These are phyloP conservation scores for Craniophora ligustri DNA, from an alignment of 2,888 invertebrate species.

Conservation along the genomic window DNA sequence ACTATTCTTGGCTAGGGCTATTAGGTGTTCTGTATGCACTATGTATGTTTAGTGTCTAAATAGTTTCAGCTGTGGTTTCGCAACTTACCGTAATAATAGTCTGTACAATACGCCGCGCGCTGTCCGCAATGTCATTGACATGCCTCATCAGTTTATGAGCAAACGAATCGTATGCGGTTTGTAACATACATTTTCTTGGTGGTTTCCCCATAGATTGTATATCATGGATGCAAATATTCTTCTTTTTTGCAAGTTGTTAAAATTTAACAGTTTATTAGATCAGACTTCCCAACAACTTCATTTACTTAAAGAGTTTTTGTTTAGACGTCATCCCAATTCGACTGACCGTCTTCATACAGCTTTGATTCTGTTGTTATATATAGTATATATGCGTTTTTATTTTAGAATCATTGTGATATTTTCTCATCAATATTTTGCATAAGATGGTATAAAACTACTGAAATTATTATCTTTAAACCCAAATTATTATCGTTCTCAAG, in stretches of 20 bases:
- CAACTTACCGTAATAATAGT: slow-evolving; percentile 44
- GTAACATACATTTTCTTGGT: slow-evolving; percentile 43
- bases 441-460: not conserved
- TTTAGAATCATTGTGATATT: not conserved
- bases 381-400: not conserved
- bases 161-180: slow-evolving; percentile 35
- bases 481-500: not conserved
- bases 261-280: not conserved
- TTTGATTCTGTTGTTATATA: not conserved
- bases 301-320: not conserved
- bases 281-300: not conserved
- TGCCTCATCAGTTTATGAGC: slow-evolving; percentile 40
- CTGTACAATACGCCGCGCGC: slow-evolving; percentile 12
- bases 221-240: slow-evolving; percentile 18
- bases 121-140: slow-evolving; percentile 41
- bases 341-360: too few species aligned
- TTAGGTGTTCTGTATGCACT: not conserved
- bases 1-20: not conserved
- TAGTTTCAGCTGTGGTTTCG: slow-evolving; percentile 34
- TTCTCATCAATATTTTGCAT: not conserved
- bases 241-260: slow-evolving; percentile 9
- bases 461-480: not conserved
- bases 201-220: slow-evolving; percentile 34
- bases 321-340: too few species aligned
- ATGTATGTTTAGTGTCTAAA: slow-evolving; percentile 8